phyloP scores from a whole-genome alignment of 2,797 vertebrate genomes.

The Sternarchorhynchus goeldii region DNA sequence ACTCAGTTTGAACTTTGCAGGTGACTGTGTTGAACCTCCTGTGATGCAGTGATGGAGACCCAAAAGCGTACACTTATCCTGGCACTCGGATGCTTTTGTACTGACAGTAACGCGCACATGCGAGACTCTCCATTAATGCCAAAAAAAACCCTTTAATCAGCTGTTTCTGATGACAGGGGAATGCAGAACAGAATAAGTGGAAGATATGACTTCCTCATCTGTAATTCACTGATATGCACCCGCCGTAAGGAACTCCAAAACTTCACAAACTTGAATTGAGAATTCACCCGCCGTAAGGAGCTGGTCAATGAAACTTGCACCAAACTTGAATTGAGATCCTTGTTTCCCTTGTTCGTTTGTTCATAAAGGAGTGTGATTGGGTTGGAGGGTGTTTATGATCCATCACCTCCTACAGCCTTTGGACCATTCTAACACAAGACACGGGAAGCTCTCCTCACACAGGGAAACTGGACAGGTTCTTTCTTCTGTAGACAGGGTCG shows the following conservation, averaged over 20 bases:
- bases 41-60: background rate
- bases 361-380: conserved; percentile 22
- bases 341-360: conserved; percentile 19
- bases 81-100: background rate
- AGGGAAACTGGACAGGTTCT: background rate
- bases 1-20: background rate
- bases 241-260: conserved; percentile 36
- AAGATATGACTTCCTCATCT: conserved; percentile 3
- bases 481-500: too few relatives aligned
- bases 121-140: background rate
- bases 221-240: background rate
- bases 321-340: conserved; percentile 30
- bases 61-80: background rate
- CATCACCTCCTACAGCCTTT: conserved; percentile 55
- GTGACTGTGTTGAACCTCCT: too few relatives aligned
- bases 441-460: background rate
- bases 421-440: background rate
- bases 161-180: conserved; percentile 8
- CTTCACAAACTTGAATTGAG: conserved; percentile 27
- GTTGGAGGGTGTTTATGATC: conserved; percentile 5
- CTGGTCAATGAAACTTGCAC: conserved; percentile 42
- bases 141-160: conserved; percentile 5
- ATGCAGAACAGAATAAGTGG: background rate
- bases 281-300: conserved; percentile 20
- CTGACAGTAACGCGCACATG: background rate